Evolutionary conservation across 1,140 invertebrate genomes (phyloP).

Genomic region (Harlomillsia oculata): DNA sequence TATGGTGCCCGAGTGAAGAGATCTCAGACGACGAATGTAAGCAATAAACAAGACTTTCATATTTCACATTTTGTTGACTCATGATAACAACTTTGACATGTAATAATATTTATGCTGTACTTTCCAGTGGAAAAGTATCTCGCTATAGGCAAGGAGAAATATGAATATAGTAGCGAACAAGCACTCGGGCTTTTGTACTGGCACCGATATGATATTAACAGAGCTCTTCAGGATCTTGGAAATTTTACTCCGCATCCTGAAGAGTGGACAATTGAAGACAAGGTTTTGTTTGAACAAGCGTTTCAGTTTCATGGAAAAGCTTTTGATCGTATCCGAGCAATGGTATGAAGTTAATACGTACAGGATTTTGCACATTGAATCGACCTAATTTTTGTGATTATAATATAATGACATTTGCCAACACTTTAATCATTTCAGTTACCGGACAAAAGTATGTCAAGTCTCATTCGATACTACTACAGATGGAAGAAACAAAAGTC

Average conservation of each 20-base stretch:
- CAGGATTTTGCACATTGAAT: neutral
- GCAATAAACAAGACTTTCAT: conserved; percentile 38
- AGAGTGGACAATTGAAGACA: conserved; percentile 97
- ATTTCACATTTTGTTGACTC: neutral
- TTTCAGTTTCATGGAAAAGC: conserved; percentile 97
- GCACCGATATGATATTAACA: conserved; percentile 92
- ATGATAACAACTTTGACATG: no score
- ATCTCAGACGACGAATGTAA: conserved; percentile 78
- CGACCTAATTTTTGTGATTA: conserved; percentile 1
- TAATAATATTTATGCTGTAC: no score
- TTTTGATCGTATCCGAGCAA: conserved; percentile 92
- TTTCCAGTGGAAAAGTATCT: conserved; percentile 92
- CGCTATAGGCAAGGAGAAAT: conserved; percentile 89
- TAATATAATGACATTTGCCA: no score
- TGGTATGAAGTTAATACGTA: conserved; percentile 54
- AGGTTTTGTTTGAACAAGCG: conserved; percentile 94
- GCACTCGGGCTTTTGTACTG: conserved; percentile 95
- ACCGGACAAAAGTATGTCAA: conserved; percentile 92
- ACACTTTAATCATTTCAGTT: conserved; percentile 51
- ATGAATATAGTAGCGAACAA: conserved; percentile 95
- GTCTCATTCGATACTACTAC: conserved; percentile 95
- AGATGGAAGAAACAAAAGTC: conserved; percentile 94
- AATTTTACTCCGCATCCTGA: conserved; percentile 97
- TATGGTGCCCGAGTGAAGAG: conserved; percentile 85
- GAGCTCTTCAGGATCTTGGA: conserved; percentile 81